These are phyloP conservation scores for Pseudoatta argentina DNA, from an alignment of 1,140 invertebrate species.

Conservation along the genomic window DNA sequence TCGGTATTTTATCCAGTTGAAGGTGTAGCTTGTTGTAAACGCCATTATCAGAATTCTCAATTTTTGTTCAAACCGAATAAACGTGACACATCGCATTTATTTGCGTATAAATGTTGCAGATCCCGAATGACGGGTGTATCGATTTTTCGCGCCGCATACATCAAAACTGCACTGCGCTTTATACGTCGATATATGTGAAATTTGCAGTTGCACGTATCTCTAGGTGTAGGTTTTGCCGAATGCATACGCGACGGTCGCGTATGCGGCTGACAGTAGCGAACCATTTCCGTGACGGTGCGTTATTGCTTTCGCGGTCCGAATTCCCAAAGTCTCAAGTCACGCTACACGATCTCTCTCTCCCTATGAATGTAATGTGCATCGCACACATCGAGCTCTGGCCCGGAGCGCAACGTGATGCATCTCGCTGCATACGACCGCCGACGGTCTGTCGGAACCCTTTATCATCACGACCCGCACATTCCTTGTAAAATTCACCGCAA, in stretches of 20 bases:
- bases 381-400: conserved; percentile 15
- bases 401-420: conserved; percentile 45
- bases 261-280: conserved; percentile 45
- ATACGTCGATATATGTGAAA: conserved; percentile 53
- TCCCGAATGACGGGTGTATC: conserved; percentile 31
- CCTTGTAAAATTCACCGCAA: conserved; percentile 20
- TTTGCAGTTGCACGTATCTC: conserved; percentile 45
- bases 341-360: conserved; percentile 53
- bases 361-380: conserved; percentile 53
- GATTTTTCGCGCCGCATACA: conserved; percentile 56
- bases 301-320: conserved; percentile 64
- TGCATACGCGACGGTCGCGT: conserved; percentile 40
- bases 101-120: conserved; percentile 48
- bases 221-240: neutral
- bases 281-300: conserved; percentile 60
- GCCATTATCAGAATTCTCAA: conserved; percentile 37
- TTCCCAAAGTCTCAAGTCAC: conserved; percentile 67
- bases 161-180: conserved; percentile 33
- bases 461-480: neutral
- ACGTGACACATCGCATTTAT: conserved; percentile 28
- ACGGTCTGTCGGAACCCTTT: conserved; percentile 38
- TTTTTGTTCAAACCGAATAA: conserved; percentile 47
- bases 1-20: neutral
- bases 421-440: conserved; percentile 30
- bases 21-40: conserved; percentile 43